A percentile compares a stretch with the other conserved stretches of the same genome.
These are phyloP conservation scores for Saxicola maurus DNA, from an alignment of 2,797 vertebrate species.

Conservation along the genomic window DNA sequence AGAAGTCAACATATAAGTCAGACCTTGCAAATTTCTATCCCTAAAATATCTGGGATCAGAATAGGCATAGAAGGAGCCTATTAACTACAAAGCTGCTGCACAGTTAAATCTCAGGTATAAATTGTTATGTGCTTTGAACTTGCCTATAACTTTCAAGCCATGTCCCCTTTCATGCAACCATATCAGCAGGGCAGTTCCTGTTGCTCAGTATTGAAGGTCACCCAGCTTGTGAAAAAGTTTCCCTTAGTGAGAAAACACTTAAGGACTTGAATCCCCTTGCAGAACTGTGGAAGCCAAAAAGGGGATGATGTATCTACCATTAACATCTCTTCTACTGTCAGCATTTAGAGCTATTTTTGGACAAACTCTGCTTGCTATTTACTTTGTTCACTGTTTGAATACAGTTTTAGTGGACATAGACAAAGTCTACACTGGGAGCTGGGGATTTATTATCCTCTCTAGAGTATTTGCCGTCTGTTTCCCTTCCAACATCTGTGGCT, in stretches of 20 bases:
- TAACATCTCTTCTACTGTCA: background rate
- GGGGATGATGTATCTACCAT: background rate
- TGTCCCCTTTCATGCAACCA: background rate
- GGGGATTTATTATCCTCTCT: conserved; percentile 17
- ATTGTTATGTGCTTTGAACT: background rate
- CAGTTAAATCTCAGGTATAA: background rate
- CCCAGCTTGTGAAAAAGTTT: background rate
- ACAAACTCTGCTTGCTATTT: background rate
- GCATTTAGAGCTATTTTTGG: background rate
- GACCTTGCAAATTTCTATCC: background rate
- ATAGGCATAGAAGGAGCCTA: background rate
- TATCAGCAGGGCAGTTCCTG: background rate
- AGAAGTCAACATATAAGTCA: background rate
- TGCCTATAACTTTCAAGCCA: background rate
- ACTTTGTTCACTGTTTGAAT: conserved; percentile 8
- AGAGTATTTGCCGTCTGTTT: conserved; percentile 32
- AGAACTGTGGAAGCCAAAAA: background rate
- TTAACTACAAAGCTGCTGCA: background rate
- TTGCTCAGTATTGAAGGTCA: background rate
- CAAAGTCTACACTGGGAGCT: background rate
- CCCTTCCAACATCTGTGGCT: conserved; percentile 33
- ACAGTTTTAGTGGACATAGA: conserved; percentile 26
- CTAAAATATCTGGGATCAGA: background rate
- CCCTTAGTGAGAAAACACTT: background rate
- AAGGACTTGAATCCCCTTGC: background rate